phyloP scores from a whole-genome alignment of 2,113 vertebrate species.

The Tyrannus savana region DNA sequence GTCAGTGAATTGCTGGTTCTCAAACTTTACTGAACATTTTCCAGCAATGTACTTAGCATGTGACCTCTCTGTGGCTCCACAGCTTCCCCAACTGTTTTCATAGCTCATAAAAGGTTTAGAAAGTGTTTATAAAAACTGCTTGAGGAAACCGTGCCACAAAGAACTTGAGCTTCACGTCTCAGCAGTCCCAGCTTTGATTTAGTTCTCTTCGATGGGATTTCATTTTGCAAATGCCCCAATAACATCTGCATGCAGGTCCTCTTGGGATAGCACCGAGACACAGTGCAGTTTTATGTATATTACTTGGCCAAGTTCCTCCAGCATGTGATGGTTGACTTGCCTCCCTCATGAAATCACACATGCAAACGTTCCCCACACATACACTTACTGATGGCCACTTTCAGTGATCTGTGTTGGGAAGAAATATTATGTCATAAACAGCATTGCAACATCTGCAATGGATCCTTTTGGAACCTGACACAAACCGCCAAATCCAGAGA shows the following conservation, averaged over 20 bases:
- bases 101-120: conserved; percentile 76
- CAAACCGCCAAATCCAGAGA: conserved; percentile 4
- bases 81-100: conserved; percentile 72
- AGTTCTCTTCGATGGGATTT: conserved; percentile 64
- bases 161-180: conserved; percentile 72
- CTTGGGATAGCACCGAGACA: conserved; percentile 61
- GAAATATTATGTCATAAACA: conserved; percentile 73
- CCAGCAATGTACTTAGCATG: conserved; percentile 69
- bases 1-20: conserved; percentile 15
- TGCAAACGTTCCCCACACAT: conserved; percentile 39
- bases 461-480: conserved; percentile 37
- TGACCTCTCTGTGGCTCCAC: conserved; percentile 70
- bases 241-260: conserved; percentile 76
- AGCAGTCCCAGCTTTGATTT: conserved; percentile 67
- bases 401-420: conserved; percentile 63
- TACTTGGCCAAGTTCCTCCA: conserved; percentile 72
- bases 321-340: conserved; percentile 75
- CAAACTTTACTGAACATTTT: conserved; percentile 50
- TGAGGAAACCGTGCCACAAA: conserved; percentile 72
- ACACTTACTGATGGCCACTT: conserved; percentile 61
- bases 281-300: conserved; percentile 63
- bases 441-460: conserved; percentile 58
- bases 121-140: conserved; percentile 78
- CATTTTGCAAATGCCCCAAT: conserved; percentile 70
- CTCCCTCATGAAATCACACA: conserved; percentile 76